phyloP scores from a whole-genome alignment of 2,113 vertebrate genomes.

The Gallinago undulata region DNA sequence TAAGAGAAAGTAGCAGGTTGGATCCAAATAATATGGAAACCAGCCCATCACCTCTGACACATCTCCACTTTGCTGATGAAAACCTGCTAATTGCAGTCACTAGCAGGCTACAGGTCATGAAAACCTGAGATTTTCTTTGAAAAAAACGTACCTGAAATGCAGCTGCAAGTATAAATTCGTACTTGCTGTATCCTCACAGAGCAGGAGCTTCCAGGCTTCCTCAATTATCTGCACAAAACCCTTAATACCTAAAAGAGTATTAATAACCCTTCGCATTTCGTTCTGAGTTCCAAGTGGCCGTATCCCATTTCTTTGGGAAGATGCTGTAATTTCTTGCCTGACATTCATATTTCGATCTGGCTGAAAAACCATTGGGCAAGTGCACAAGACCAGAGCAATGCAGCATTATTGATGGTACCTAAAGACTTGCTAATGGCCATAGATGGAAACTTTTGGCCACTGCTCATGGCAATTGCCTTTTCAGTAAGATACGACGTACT shows the following conservation, averaged over 20 bases:
- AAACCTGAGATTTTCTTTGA: neutral
- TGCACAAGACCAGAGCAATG: neutral
- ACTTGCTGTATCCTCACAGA: neutral
- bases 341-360: neutral
- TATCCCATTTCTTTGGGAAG: neutral
- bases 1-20: neutral
- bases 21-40: neutral
- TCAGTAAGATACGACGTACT: neutral
- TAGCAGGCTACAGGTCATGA: neutral
- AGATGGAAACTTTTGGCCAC: neutral
- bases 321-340: neutral
- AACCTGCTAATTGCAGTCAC: neutral
- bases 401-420: neutral
- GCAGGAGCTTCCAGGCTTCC: neutral
- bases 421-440: neutral
- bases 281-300: neutral
- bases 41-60: neutral
- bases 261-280: neutral
- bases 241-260: neutral
- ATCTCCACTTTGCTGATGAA: neutral
- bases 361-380: neutral
- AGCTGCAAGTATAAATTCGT: neutral
- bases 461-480: neutral
- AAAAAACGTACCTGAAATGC: neutral
- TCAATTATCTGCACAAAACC: neutral